These are phyloP conservation scores for Furcula furcula DNA, from an alignment of 2,888 invertebrate species.

Conservation along the genomic window DNA sequence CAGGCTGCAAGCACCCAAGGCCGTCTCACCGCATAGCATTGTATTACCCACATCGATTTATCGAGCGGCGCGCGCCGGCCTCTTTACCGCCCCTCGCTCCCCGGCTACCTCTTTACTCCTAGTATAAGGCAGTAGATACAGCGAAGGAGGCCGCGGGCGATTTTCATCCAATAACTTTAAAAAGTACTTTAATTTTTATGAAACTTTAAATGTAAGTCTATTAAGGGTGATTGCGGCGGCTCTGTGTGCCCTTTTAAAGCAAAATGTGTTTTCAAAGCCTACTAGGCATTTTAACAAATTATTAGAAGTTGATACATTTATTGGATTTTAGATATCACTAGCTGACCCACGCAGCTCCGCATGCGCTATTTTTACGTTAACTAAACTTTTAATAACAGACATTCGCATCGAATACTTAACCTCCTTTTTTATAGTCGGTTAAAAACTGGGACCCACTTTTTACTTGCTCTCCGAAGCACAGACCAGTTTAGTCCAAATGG, in stretches of 20 bases:
- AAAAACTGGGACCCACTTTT: no score
- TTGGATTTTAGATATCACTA: no score
- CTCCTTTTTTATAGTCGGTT: no score
- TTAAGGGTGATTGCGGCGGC: background rate
- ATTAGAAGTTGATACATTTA: no score
- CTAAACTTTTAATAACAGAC: no score
- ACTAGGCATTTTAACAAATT: no score
- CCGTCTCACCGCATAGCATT: conserved; percentile 66
- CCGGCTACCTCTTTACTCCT: conserved; percentile 45
- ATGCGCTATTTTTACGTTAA: no score
- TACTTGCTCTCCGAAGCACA: no score
- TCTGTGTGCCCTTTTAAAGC: background rate
- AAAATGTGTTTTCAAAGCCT: background rate
- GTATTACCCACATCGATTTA: conserved; percentile 76
- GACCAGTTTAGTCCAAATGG: no score
- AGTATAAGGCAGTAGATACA: conserved; percentile 37
- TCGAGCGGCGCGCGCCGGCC: conserved; percentile 78
- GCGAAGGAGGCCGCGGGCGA: conserved; percentile 20
- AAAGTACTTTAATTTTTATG: conserved; percentile 6
- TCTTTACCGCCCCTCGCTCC: conserved; percentile 44
- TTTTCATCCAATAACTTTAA: conserved; percentile 1
- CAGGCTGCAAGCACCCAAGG: conserved; percentile 72
- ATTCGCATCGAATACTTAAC: no score
- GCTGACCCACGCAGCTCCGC: no score
- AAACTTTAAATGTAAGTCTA: background rate